Percentiles rank a stretch among this genome's conserved stretches.
These are phyloP conservation scores for Gymnoscopelus microlampas DNA, from an alignment of 2,797 vertebrate species.

Conservation along the genomic window DNA sequence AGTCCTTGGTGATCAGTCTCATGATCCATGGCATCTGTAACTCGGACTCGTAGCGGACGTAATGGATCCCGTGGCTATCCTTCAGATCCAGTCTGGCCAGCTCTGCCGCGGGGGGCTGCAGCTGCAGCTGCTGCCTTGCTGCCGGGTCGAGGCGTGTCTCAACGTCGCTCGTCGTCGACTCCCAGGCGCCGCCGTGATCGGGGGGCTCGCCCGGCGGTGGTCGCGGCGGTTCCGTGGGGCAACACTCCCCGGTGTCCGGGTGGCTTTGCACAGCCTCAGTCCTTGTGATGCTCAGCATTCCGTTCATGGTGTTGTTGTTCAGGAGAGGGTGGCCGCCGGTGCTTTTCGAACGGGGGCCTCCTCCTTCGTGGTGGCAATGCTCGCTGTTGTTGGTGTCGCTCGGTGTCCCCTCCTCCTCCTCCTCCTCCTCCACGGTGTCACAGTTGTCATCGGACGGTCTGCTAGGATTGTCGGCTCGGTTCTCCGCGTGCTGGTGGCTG, in stretches of 20 bases:
- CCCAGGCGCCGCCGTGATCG: conserved; percentile 41
- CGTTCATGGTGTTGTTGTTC: conserved; percentile 74
- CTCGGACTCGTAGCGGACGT: conserved; percentile 97
- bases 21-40: conserved; percentile 99
- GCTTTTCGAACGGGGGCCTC: conserved; percentile 71
- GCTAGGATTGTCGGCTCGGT: conserved; percentile 76
- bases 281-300: conserved; percentile 67
- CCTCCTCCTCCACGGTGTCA: conserved; percentile 48
- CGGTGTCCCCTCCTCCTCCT: conserved; percentile 55
- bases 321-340: conserved; percentile 61
- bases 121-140: neutral
- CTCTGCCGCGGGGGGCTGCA: conserved; percentile 66
- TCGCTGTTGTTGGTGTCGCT: conserved; percentile 62
- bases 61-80: conserved; percentile 89
- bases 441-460: conserved; percentile 68
- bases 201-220: conserved; percentile 48
- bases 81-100: conserved; percentile 76
- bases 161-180: conserved; percentile 47
- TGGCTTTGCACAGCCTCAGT: conserved; percentile 50
- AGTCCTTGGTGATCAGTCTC: conserved; percentile 99
- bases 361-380: conserved; percentile 71
- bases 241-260: conserved; percentile 21
- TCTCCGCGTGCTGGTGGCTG: conserved; percentile 61
- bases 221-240: conserved; percentile 53
- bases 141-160: conserved; percentile 20